Evolutionary conservation across 2,888 invertebrate species (phyloP), one percentile per base, ranked within the genome.

Genomic region (Lasioglossum pauxillum): DNA sequence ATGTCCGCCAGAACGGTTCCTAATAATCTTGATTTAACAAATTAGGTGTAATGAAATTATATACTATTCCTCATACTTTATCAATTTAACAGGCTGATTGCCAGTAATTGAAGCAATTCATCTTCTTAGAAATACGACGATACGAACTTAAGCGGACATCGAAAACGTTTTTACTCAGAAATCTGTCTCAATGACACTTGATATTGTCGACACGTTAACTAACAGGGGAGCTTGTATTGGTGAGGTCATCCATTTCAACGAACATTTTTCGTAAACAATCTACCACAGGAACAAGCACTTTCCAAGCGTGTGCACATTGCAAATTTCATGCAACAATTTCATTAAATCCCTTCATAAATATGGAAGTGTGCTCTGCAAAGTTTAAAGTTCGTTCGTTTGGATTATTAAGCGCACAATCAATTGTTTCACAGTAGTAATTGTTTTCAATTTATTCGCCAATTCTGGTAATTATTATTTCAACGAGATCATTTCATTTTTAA

Each of bases 121-220:
- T 69, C n/a, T 38, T 38, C 69, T 49, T 35, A 49, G 35, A 69
- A 49, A 69, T 27, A 49, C 27, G 14, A 14, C 60, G 44, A 76
- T 76, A 44, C 41, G 27, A 76, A 60, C 69, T 27, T 38, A 69
- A 31, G 23, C n/a, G 41, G 71, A 12, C 41, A 41, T 71, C 71
- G 71, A 44, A 77, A 64, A 67, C 46, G 46, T n/a, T 71, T 69
- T 46, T 78, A 53, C 49, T 69, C 53, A 67, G 73, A 64, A 64
- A 7, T 16, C 83, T 31, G 71, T 77, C 57, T 81, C 78, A 67
- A 35, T 78, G 71, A 41, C 71, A 41, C 41, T 71, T 41, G 41
- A 71, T 71, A 71, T 71, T 71, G 71, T 71, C 71, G 41, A 71
- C 38, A n/a, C 38, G 71, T 71, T 71, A 41, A 67, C 67, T 67